Evolutionary conservation across 2,113 vertebrate genomes (phyloP).

Genomic region (Coptodon rendalli): DNA sequence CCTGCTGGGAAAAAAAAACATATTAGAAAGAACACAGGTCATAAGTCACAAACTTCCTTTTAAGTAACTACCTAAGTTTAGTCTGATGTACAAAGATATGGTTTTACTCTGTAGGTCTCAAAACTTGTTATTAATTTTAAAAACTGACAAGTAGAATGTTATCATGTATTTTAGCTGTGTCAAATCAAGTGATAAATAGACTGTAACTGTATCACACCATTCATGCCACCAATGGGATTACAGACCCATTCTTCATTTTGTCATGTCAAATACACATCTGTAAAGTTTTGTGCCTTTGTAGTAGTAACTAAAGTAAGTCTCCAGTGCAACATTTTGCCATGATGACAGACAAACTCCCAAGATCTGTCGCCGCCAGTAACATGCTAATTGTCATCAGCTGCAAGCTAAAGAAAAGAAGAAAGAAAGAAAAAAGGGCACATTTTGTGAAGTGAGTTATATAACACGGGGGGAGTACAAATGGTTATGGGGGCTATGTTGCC

Average conservation of each 20-base stretch:
- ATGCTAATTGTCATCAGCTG: background rate
- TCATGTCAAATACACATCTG: background rate
- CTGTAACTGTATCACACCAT: background rate
- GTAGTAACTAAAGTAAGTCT: background rate
- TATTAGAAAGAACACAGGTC: background rate
- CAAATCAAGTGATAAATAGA: background rate
- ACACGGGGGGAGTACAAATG: background rate
- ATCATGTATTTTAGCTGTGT: background rate
- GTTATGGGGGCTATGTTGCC: background rate
- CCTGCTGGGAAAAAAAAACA: background rate
- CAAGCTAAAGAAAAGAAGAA: background rate
- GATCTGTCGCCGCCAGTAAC: background rate
- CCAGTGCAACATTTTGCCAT: background rate
- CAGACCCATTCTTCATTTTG: background rate
- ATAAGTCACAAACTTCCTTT: background rate
- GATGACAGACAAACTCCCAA: background rate
- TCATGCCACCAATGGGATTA: background rate
- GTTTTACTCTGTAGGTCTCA: background rate
- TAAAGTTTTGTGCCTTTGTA: background rate
- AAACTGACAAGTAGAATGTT: background rate
- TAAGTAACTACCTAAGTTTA: background rate
- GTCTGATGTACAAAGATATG: background rate
- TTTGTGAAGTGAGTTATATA: background rate
- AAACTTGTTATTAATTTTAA: background rate
- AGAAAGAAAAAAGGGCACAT: background rate